Percentiles rank a stretch among this genome's conserved stretches.
Conservation (phyloP, 2,797 vertebrate genomes). For the Paedocypris micromegethes region DNA sequence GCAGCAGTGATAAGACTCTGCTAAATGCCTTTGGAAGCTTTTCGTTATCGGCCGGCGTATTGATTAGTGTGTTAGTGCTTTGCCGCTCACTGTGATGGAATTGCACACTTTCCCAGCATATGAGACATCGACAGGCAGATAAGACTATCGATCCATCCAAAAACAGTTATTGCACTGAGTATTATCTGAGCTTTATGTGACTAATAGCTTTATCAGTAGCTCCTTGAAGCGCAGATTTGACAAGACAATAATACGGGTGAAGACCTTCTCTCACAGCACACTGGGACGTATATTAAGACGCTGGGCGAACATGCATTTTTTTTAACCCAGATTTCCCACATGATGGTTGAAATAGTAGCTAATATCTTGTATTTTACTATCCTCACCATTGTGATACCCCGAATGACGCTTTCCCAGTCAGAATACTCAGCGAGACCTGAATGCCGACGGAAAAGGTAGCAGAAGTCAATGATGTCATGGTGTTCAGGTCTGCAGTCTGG, state of each 20-base stretch:
- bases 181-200: slow-evolving; percentile 43
- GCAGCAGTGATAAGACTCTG: slow-evolving; percentile 69
- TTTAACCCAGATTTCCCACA: too few species aligned
- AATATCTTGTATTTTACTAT: too few species aligned
- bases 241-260: slow-evolving; percentile 20
- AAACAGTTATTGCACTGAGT: slow-evolving; percentile 60
- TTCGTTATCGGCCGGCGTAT: slow-evolving; percentile 74
- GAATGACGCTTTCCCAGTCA: slow-evolving; percentile 2
- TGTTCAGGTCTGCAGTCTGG: slow-evolving; percentile 19
- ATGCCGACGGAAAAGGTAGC: slow-evolving; percentile 14
- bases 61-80: slow-evolving; percentile 65
- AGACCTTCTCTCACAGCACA: slow-evolving; percentile 21
- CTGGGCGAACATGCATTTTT: not conserved
- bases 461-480: slow-evolving; percentile 43
- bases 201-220: slow-evolving; percentile 48
- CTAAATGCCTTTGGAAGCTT: slow-evolving; percentile 73
- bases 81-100: slow-evolving; percentile 57
- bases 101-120: slow-evolving; percentile 59
- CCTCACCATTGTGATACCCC: too few species aligned
- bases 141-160: slow-evolving; percentile 67
- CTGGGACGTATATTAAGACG: slow-evolving; percentile 8
- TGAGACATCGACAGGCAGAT: slow-evolving; percentile 71
- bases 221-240: slow-evolving; percentile 34
- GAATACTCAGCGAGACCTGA: slow-evolving; percentile 21
- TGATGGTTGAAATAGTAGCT: too few species aligned